Base-by-base conservation (phyloP, 2,888 invertebrate genomes). In the Asteroscopus sphinx region DNA sequence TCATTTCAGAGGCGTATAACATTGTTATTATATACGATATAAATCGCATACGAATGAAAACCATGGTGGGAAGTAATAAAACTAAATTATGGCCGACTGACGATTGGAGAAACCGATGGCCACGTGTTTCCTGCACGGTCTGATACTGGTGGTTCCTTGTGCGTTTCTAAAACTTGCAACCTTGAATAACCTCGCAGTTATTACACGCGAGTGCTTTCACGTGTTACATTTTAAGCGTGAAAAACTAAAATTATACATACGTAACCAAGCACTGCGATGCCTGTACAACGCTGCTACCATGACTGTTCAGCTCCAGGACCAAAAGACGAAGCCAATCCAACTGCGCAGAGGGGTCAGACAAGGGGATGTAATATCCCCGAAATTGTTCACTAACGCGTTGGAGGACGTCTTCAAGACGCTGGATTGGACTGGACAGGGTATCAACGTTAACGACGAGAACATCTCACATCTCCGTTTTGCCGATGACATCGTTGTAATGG, bases 11-110 rank as follows among this genome's bases (percentile, higher is more conserved):
- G 16, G 35, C 21, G 11, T 44, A 13, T 33, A 60, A 49, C 55
- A 54, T 61, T 61, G 59, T 58, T 61, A 42, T 51, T 46, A 68
- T 70, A 66, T 54, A 63, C 41, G 61, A 74, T 76, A 73, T 68
- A 77, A 79, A 78, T 77, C 64, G 64, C 41, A 62, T 52, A 58
- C 26, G 51, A 68, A 76, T 68, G 54, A 62, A 68, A 68, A 55
- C 48, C 49, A 70, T 67, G 63, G 65, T 79, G 75, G 81, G 82
- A 84, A 82, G 81, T 68, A 77, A 82, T 85, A 83, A 82, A 85
- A 74, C 68, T 67, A 75, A 82, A 73, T 79, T 71, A 79, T 74
- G 55, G 71, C 59, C 54, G 30, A 66, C 73, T 69, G 66, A 69
- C 60, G 73, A 71, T 69, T 75, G 65, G 73, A 75, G 79, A 81